Evolutionary conservation across 2,113 vertebrate species (phyloP), one percentile per base, ranked within the genome.

Genomic region (Pimephales promelas): DNA sequence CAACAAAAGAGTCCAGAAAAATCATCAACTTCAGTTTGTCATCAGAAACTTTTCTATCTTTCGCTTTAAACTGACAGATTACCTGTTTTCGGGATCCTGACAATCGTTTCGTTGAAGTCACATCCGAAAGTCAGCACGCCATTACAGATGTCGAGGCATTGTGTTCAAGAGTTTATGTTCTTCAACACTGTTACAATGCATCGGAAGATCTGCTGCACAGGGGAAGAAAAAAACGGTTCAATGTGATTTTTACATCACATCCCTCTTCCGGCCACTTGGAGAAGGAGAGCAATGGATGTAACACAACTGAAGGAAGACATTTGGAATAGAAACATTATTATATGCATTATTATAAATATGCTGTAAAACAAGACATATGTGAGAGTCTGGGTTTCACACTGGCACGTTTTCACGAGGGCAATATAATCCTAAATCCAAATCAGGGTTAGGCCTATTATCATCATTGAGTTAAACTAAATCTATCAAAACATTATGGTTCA

Each of bases 201-300:
- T 88, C 87, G 79, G 87, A 86, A 68, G 85, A 86, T 87, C 74
- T 68, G 87, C 61, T 34, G 78, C 43, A 56, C 73, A 80, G 43
- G 83, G 87, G 81, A 85, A 83, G 78, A 62, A 75, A 40, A 84
- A 88, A 88, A 90, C 76, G 34, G 83, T 88, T 64, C 85, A 88
- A 84, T 89, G 89, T 91, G 84, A 86, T 70, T 87, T 93, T 92
- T 91, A 94, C 93, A 91, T 94, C 93, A 94, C 92, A 93, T 94
- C 93, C 93, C 91, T 92, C 93, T 92, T 92, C 92, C 89, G 92
- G 90, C 82, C 90, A 40, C 84, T 88, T 73, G 86, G 87, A 90
- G 88, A 90, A 87, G 85, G 88, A 83, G 66, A 76, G 87, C 61
- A 49, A 80, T 40, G 54, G 43, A 24, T 47, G 26, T 66, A 28